Percentiles rank a stretch among this genome's conserved stretches.
Evolutionary conservation across 2,797 vertebrate genomes (phyloP).

Genomic region (Perdix hodgsoniae): DNA sequence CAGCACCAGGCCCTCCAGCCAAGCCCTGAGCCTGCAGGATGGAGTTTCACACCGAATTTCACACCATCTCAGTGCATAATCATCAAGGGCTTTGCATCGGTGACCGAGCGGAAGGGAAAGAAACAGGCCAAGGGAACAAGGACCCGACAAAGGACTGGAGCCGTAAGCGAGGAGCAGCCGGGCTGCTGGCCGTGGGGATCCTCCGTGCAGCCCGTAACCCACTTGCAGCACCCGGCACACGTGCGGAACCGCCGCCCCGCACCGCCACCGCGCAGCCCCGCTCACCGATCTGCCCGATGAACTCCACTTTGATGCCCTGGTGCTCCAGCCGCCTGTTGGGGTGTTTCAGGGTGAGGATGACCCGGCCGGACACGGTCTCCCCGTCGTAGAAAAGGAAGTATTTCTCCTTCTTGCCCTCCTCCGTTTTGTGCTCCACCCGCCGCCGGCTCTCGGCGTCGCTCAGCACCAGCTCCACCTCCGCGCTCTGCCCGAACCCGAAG

Average conservation of each 20-base stretch:
- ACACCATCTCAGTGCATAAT: accelerated
- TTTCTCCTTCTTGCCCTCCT: constrained; percentile 96
- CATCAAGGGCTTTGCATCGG: accelerated
- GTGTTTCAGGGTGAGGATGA: constrained; percentile 93
- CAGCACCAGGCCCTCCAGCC: neutral
- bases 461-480: constrained; percentile 92
- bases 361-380: constrained; percentile 94
- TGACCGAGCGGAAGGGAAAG: neutral
- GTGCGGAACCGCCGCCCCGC: neutral
- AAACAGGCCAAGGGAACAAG: constrained; percentile 1
- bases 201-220: neutral
- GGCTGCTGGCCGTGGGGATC: neutral
- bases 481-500: constrained; percentile 95
- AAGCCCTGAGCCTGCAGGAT: neutral
- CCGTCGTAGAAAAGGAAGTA: constrained; percentile 97
- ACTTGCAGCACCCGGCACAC: neutral
- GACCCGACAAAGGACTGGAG: constrained; percentile 18
- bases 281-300: constrained; percentile 97
- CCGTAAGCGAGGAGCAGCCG: too few species aligned
- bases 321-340: constrained; percentile 96
- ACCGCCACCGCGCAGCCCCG: neutral
- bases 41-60: accelerated
- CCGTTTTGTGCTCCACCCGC: constrained; percentile 93
- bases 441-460: constrained; percentile 92
- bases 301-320: constrained; percentile 97